Conservation (phyloP, 64 coral and sea anemone genomes). For the Orbicella faveolata region DNA sequence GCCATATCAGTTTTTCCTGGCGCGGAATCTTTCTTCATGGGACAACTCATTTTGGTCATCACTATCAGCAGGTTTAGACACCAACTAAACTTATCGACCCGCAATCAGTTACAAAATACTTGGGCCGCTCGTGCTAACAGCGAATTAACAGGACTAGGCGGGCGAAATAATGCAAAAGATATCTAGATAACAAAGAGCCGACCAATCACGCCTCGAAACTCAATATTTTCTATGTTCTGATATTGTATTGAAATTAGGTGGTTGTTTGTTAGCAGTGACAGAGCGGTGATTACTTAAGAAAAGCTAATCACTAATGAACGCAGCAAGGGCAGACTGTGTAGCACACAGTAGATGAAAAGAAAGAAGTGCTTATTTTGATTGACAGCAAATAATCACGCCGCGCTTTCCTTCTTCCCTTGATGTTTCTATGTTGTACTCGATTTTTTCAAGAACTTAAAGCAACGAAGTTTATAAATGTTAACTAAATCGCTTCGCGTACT, state of each 20-base stretch:
- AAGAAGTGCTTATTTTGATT: slow-evolving; percentile 72
- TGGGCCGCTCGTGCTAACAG: slow-evolving; percentile 64
- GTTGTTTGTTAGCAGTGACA: slow-evolving; percentile 82
- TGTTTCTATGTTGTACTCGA: slow-evolving; percentile 57
- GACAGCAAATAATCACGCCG: slow-evolving; percentile 54
- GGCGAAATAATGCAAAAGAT: slow-evolving; percentile 82
- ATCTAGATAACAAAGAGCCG: slow-evolving; percentile 67
- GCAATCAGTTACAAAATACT: slow-evolving; percentile 78
- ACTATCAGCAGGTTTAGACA: neutral
- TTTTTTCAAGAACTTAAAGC: slow-evolving; percentile 20
- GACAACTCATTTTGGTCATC: slow-evolving; percentile 28
- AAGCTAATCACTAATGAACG: slow-evolving; percentile 70
- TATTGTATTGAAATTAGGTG: slow-evolving; percentile 92
- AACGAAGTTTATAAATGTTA: neutral
- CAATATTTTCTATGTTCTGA: slow-evolving; percentile 74
- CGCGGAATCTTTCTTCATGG: neutral
- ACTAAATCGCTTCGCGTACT: neutral
- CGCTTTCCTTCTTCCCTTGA: neutral
- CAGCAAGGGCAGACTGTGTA: slow-evolving; percentile 14
- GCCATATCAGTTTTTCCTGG: neutral
- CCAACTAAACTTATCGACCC: slow-evolving; percentile 37
- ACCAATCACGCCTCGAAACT: slow-evolving; percentile 63
- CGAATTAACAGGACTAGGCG: slow-evolving; percentile 77
- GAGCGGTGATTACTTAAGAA: slow-evolving; percentile 78
- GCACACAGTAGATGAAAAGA: slow-evolving; percentile 54